Conservation (phyloP, 1,140 invertebrate genomes). For the Leptonema lineaticorne region DNA sequence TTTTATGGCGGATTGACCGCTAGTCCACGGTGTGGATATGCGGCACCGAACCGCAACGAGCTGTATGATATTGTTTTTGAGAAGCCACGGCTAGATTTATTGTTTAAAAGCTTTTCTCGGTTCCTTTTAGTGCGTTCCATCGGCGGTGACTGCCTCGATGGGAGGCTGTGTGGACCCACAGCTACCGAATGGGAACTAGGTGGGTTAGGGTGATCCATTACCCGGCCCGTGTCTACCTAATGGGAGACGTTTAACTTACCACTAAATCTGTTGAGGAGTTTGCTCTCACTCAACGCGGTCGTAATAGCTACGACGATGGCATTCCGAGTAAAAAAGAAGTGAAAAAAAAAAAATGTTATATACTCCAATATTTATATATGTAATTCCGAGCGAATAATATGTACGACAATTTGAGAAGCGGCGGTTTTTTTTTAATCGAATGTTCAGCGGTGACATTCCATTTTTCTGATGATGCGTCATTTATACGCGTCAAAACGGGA, state of each 20-base stretch:
- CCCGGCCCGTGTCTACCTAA: constrained; percentile 22
- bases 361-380: neutral
- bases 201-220: constrained; percentile 17
- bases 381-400: neutral
- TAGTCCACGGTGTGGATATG: neutral
- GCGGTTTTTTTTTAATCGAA: no score
- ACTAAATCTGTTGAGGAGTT: constrained; percentile 23
- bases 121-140: constrained; percentile 40
- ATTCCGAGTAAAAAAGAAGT: no score
- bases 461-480: no score
- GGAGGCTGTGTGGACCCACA: neutral
- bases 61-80: constrained; percentile 37
- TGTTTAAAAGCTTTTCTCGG: constrained; percentile 42
- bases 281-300: constrained; percentile 5
- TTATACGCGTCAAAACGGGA: no score
- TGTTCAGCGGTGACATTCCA: no score
- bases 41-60: constrained; percentile 9
- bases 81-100: constrained; percentile 38
- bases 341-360: no score
- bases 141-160: constrained; percentile 10
- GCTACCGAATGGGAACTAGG: neutral
- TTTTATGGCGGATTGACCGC: neutral
- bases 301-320: constrained; percentile 12
- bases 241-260: constrained; percentile 29
- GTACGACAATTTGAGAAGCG: neutral